Percentiles rank a stretch among this genome's conserved stretches.
These are phyloP conservation scores for Ormia ochracea DNA, from an alignment of 2,888 invertebrate species.

Conservation along the genomic window DNA sequence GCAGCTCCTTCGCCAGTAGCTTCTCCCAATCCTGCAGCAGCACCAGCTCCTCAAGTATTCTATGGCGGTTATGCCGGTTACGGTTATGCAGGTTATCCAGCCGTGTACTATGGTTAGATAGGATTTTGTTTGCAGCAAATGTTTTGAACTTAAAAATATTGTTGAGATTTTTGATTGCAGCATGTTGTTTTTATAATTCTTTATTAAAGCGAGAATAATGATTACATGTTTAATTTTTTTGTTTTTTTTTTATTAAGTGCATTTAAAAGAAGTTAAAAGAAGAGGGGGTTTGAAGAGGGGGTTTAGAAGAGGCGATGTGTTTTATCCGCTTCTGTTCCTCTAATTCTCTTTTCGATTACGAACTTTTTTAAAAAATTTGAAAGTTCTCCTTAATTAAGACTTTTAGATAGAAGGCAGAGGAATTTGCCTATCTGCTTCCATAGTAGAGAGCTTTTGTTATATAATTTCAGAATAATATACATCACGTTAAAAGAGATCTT, in stretches of 20 bases:
- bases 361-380: too few relatives aligned
- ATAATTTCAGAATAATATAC: too few relatives aligned
- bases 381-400: too few relatives aligned
- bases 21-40: constrained; percentile 52
- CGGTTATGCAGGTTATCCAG: constrained; percentile 59
- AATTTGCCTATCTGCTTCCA: too few relatives aligned
- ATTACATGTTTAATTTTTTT: neutral
- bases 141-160: neutral
- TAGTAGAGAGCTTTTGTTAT: too few relatives aligned
- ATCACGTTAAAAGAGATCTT: too few relatives aligned
- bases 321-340: too few relatives aligned
- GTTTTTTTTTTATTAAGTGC: constrained; percentile 24
- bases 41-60: constrained; percentile 54
- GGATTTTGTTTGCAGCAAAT: neutral
- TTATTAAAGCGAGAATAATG: neutral
- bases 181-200: neutral
- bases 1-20: constrained; percentile 60
- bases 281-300: neutral
- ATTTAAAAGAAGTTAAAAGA: neutral
- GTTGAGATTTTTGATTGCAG: neutral
- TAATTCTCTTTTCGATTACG: too few relatives aligned
- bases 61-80: constrained; percentile 53
- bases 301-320: too few relatives aligned
- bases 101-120: constrained; percentile 61
- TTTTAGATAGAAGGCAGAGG: too few relatives aligned